Conservation (phyloP, 92 coral and sea anemone species). For the Phenganax stokvisi region DNA sequence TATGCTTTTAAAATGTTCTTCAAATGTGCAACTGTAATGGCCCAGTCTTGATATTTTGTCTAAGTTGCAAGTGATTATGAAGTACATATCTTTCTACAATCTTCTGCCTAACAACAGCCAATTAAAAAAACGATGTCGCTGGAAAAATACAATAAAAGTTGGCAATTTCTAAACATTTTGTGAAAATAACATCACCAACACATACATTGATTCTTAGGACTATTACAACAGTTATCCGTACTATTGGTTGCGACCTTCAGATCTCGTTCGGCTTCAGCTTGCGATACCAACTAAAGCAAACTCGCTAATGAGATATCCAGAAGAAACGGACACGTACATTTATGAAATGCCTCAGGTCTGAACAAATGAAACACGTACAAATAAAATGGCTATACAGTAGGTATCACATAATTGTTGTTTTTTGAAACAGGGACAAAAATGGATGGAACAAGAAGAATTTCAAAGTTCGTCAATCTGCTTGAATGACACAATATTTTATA, state of each 20-base stretch:
- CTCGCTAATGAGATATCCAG: not conserved
- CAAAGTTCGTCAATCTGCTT: slow-evolving; percentile 11
- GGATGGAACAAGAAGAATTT: not conserved
- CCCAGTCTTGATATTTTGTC: not conserved
- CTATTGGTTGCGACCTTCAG: slow-evolving; percentile 8
- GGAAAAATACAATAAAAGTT: too few species aligned
- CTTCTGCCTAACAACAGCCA: not conserved
- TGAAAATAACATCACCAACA: not conserved
- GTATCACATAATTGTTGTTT: too few species aligned
- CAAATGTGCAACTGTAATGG: not conserved
- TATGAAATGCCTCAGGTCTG: slow-evolving; percentile 8
- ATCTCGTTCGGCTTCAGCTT: not conserved
- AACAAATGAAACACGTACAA: not conserved
- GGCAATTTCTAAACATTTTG: too few species aligned
- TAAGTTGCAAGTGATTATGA: not conserved
- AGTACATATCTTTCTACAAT: too few species aligned
- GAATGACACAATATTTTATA: not conserved
- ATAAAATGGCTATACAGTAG: too few species aligned
- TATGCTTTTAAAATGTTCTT: not conserved
- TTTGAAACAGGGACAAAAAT: not conserved
- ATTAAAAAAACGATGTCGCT: not conserved
- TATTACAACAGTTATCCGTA: slow-evolving; percentile 3
- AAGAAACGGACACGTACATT: slow-evolving; percentile 9
- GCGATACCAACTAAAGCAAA: not conserved
- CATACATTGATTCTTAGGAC: not conserved